Evolutionary conservation across 2,113 vertebrate species (phyloP), one percentile per base, ranked within the genome.

Genomic region (Anseranas semipalmata): DNA sequence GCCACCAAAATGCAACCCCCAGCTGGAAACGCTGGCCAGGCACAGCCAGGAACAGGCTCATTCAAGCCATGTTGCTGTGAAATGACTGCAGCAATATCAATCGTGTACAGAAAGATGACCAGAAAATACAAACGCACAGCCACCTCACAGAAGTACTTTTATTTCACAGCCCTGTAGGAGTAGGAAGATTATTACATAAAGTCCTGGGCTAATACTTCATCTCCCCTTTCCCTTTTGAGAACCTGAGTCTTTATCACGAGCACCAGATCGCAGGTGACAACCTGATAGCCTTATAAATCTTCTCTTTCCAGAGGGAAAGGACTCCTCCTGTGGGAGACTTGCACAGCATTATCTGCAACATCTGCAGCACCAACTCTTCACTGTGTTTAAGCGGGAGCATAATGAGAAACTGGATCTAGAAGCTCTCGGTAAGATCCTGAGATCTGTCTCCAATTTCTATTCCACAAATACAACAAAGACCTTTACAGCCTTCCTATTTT

Each of bases 201-300:
- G 6, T 6, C 48, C n/a, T 1, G 3, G 32, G 37, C 56, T 32
- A 74, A 12, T 3, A 39, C 5, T 17, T 32, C 28, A 8, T 10
- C 70, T 67, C 50, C 24, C 62, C 24, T 66, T 41, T 48, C 32
- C 9, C 33, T 55, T 15, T 35, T 6, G 39, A 85, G 43, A 12
- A 56, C 21, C 78, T 2, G 3, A 21, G 33, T 27, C 28, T 43
- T 45, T 15, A 16, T 4, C 17, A 18, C 0, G 2, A 71, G n/a
- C 80, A 84, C 76, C 65, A 91, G 43, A 46, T 5, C 8, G 43
- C 33, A 22, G 25, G 13, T 50, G 60, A 46, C 21, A 30, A 41
- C 25, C 10, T 2, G 0, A 25, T 21, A 27, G 18, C 58, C 28
- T 63, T 30, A 32, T 2, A 3, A 12, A n/a, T 7, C 45, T 14